phyloP scores from a whole-genome alignment of 2,797 vertebrate genomes.

The Spinibarbus caldwelli region DNA sequence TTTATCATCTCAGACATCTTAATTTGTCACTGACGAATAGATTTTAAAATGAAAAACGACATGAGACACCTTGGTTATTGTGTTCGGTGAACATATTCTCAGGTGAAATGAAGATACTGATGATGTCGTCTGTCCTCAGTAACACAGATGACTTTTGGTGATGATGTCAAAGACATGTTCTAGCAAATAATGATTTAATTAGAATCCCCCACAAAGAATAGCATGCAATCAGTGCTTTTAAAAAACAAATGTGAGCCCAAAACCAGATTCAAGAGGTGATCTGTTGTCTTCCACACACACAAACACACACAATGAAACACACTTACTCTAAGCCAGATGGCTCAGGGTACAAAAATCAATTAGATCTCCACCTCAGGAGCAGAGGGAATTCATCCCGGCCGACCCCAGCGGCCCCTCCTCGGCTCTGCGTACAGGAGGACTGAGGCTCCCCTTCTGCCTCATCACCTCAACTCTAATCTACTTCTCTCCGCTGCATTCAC shows the following conservation, averaged over 20 bases:
- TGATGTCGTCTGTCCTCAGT: not conserved
- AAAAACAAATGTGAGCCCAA: conserved; percentile 14
- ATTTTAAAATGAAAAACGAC: conserved; percentile 17
- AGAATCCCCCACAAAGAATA: conserved; percentile 21
- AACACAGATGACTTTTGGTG: conserved; percentile 10
- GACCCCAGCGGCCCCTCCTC: conserved; percentile 54
- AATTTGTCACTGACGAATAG: not conserved
- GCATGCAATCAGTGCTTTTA: conserved; percentile 20
- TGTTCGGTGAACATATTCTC: conserved; percentile 9
- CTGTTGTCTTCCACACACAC: conserved; percentile 22
- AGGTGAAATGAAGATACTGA: conserved; percentile 23
- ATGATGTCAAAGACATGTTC: conserved; percentile 29
- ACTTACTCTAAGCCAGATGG: conserved; percentile 72
- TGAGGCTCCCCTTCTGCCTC: conserved; percentile 48
- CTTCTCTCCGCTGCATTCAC: conserved; percentile 53
- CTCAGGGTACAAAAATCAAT: conserved; percentile 82
- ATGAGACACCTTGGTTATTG: not conserved
- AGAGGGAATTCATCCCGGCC: conserved; percentile 56
- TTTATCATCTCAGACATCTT: not conserved
- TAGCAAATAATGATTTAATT: conserved; percentile 34
- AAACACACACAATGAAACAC: too few relatives aligned
- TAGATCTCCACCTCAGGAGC: conserved; percentile 77
- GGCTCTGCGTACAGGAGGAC: conserved; percentile 41
- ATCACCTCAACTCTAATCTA: conserved; percentile 62
- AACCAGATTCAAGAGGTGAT: conserved; percentile 34